Evolutionary conservation across 2,113 vertebrate genomes (phyloP).

Genomic region (Thomomys bottae): DNA sequence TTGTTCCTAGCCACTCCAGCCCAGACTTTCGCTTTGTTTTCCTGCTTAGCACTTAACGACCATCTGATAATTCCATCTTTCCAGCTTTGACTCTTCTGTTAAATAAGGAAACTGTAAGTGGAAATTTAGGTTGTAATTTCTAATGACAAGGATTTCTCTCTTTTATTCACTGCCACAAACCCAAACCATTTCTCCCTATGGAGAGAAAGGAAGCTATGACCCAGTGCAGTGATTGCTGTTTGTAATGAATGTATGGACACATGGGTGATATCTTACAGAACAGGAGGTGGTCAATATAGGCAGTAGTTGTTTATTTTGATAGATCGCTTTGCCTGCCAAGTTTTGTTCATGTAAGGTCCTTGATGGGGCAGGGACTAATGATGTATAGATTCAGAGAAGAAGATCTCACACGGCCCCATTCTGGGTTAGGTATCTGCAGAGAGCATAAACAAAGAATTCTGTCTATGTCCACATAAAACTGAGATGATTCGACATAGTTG

Average conservation of each 20-base stretch:
- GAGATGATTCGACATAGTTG: not conserved
- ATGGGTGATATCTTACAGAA: not conserved
- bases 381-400: not conserved
- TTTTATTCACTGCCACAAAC: not conserved
- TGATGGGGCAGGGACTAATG: not conserved
- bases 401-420: not conserved
- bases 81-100: not conserved
- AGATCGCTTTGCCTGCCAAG: not conserved
- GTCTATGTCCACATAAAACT: not conserved
- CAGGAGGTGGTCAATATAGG: not conserved
- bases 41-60: not conserved
- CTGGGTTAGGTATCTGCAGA: not conserved
- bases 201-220: not conserved
- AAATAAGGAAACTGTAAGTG: not conserved
- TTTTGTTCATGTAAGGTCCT: not conserved
- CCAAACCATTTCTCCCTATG: too few species aligned
- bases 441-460: not conserved
- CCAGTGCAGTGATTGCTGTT: not conserved
- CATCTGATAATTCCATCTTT: not conserved
- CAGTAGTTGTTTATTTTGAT: not conserved
- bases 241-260: not conserved
- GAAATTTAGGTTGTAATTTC: not conserved
- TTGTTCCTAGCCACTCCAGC: not conserved
- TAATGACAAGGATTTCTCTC: not conserved
- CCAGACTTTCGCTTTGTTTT: not conserved